Conservation (phyloP, 2,797 vertebrate species). For the Hippopotamyrus pictus region DNA sequence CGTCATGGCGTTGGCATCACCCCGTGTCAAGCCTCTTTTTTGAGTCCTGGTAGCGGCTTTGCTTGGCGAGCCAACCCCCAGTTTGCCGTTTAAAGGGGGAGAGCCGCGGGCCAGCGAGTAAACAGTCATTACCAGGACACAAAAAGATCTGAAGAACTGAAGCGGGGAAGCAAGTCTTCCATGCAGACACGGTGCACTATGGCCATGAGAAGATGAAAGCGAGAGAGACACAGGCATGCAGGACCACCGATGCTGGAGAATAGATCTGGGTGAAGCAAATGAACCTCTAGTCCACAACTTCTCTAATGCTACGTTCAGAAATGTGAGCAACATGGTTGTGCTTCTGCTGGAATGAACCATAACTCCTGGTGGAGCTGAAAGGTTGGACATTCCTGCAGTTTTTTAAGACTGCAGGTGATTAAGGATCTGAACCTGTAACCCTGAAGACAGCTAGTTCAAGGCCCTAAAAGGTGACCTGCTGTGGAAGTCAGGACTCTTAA, state of each 20-base stretch:
- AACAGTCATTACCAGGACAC: neutral
- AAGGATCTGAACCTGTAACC: neutral
- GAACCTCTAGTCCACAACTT: neutral
- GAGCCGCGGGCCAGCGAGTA: neutral
- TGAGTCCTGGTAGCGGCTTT: slow-evolving; percentile 29
- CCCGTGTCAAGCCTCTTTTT: slow-evolving; percentile 19
- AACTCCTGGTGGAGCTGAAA: neutral
- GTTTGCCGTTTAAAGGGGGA: neutral
- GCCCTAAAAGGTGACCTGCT: neutral
- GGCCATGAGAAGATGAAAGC: neutral
- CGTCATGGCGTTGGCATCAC: neutral
- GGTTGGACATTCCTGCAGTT: neutral
- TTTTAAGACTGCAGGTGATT: neutral
- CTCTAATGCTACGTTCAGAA: neutral
- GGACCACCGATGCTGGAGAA: neutral
- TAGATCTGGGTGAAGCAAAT: neutral
- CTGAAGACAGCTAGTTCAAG: neutral
- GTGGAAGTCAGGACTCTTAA: neutral
- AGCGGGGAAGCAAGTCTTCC: neutral
- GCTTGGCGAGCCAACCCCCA: neutral
- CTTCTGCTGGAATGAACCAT: neutral
- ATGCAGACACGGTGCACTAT: neutral
- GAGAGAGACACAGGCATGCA: neutral
- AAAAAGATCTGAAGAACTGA: neutral
- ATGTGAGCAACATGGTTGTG: neutral